A percentile compares a stretch with the other conserved stretches of the same genome.
phyloP scores from a whole-genome alignment of 2,113 vertebrate genomes.

The Tyto alba region DNA sequence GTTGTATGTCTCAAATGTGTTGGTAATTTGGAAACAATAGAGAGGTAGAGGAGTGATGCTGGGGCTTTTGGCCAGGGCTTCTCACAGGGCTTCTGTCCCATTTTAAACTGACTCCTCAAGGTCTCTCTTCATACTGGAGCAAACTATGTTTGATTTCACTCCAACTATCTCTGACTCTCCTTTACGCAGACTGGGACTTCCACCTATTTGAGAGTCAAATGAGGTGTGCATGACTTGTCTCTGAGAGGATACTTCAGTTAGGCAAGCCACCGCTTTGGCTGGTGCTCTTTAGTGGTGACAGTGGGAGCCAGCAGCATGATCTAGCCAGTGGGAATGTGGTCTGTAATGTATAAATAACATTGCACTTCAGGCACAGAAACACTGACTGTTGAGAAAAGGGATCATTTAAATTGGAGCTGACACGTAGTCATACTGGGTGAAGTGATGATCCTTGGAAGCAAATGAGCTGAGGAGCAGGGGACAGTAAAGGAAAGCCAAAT shows the following conservation, averaged over 20 bases:
- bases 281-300: background rate
- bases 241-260: background rate
- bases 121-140: background rate
- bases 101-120: background rate
- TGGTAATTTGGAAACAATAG: background rate
- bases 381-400: background rate
- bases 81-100: background rate
- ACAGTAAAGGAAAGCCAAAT: background rate
- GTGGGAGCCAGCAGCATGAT: background rate
- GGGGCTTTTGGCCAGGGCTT: background rate
- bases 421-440: background rate
- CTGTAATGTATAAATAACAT: background rate
- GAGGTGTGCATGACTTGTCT: background rate
- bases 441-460: background rate
- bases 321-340: background rate
- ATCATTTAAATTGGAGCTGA: background rate
- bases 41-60: background rate
- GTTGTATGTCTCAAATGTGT: background rate
- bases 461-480: background rate
- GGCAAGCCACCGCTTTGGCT: background rate
- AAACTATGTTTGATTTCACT: background rate
- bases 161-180: background rate
- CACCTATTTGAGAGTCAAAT: slow-evolving; percentile 3
- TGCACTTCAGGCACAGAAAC: background rate
- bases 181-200: background rate